Percentiles rank a stretch among this genome's conserved stretches.
phyloP scores from a whole-genome alignment of 64 coral and sea anemone species.

The Dendrophyllia cribrosa region DNA sequence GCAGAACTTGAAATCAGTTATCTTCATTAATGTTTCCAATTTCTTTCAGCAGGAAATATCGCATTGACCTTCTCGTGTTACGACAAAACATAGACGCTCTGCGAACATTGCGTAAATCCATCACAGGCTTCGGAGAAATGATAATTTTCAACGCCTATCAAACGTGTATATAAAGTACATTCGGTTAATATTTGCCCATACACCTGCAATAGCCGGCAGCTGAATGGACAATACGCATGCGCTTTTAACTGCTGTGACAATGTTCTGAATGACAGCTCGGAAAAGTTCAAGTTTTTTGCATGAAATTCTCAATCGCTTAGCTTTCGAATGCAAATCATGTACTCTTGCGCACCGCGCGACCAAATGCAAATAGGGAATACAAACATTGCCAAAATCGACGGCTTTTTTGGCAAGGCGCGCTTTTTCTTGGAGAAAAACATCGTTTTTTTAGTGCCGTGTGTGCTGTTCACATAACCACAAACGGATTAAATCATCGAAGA shows the following conservation, averaged over 20 bases:
- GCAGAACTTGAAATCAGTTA: neutral
- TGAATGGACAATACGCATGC: conserved; percentile 64
- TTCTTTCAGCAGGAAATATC: no score
- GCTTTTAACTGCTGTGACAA: conserved; percentile 33
- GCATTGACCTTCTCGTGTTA: neutral
- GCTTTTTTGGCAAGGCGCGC: conserved; percentile 40
- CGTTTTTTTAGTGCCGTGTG: neutral
- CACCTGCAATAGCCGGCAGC: conserved; percentile 82
- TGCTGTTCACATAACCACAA: neutral
- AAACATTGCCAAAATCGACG: conserved; percentile 66
- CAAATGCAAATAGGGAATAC: conserved; percentile 80
- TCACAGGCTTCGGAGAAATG: conserved; percentile 28
- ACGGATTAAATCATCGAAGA: neutral
- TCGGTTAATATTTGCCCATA: conserved; percentile 24
- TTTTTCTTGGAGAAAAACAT: neutral
- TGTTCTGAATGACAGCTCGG: conserved; percentile 80
- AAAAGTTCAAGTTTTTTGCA: conserved; percentile 70
- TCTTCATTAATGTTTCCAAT: neutral
- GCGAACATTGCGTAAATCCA: conserved; percentile 28
- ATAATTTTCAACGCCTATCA: conserved; percentile 71
- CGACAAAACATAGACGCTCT: neutral
- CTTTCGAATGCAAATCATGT: conserved; percentile 95
- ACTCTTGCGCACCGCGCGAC: conserved; percentile 12
- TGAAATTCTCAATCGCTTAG: conserved; percentile 77
- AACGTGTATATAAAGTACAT: conserved; percentile 73